Conservation (phyloP, 2,797 vertebrate species). For the Pangasius macronema region DNA sequence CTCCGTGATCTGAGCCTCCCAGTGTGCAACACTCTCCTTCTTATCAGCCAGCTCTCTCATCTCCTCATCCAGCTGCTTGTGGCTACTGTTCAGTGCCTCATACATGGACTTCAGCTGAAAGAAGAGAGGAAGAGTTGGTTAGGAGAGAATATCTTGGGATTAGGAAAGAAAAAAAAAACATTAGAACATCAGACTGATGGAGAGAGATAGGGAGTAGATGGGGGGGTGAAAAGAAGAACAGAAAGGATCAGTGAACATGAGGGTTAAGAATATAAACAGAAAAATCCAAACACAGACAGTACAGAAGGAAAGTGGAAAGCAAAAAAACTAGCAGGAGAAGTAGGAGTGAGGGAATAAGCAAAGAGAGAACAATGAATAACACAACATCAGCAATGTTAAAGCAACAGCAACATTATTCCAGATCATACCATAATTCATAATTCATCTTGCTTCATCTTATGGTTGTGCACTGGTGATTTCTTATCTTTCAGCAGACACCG, state of each 20-base stretch:
- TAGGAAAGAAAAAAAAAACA: background rate
- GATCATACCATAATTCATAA: background rate
- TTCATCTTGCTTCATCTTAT: background rate
- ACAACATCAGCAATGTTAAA: background rate
- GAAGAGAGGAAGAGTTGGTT: background rate
- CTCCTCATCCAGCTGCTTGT: conserved; percentile 91
- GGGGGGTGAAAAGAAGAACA: background rate
- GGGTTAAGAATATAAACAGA: background rate
- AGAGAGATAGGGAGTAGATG: background rate
- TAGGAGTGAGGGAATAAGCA: background rate
- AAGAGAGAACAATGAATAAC: background rate
- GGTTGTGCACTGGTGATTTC: background rate
- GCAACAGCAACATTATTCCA: background rate
- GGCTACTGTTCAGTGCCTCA: conserved; percentile 83
- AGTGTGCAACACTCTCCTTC: conserved; percentile 96
- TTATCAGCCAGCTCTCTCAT: conserved; percentile 93
- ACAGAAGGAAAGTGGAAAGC: background rate
- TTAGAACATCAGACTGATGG: background rate
- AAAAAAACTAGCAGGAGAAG: background rate
- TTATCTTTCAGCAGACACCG: background rate
- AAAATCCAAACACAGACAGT: background rate
- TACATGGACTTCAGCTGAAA: conserved; percentile 80
- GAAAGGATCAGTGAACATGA: background rate
- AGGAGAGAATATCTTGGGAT: background rate
- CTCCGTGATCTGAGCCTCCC: conserved; percentile 99